Conservation (phyloP, 2,888 invertebrate species). For the Syrista parreyssii region DNA sequence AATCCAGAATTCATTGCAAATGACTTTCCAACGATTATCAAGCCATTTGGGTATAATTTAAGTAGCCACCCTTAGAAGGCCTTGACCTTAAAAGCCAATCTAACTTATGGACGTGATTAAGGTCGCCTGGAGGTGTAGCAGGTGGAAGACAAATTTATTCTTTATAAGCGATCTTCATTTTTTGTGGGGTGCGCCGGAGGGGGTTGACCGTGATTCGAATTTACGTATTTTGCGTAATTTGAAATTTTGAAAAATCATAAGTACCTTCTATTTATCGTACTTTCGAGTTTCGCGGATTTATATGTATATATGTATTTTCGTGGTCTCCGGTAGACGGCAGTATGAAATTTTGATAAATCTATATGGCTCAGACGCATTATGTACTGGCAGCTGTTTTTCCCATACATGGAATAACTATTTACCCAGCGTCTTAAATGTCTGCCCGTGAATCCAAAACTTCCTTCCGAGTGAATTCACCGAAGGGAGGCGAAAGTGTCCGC, state of each 20-base stretch:
- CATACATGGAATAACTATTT: background rate
- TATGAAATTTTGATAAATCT: background rate
- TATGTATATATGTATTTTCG: no score
- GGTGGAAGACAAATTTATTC: background rate
- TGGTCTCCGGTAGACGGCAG: background rate
- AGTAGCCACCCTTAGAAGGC: background rate
- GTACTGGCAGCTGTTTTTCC: background rate
- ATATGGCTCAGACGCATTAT: background rate
- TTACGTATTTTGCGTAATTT: background rate
- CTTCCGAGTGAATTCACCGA: background rate
- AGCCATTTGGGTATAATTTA: background rate
- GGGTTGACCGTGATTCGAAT: background rate
- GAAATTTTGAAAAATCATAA: background rate
- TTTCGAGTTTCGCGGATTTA: background rate
- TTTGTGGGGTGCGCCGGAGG: fast-evolving
- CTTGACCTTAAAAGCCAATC: background rate
- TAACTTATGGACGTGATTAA: background rate
- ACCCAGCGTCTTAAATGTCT: background rate
- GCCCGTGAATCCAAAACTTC: background rate
- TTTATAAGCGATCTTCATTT: background rate
- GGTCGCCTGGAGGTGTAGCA: background rate
- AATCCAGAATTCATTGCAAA: background rate
- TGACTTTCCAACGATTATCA: background rate
- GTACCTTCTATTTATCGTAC: background rate
- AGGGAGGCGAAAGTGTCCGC: background rate